These are phyloP conservation scores for Centrocercus urophasianus DNA, from an alignment of 2,113 vertebrate species.

Conservation along the genomic window DNA sequence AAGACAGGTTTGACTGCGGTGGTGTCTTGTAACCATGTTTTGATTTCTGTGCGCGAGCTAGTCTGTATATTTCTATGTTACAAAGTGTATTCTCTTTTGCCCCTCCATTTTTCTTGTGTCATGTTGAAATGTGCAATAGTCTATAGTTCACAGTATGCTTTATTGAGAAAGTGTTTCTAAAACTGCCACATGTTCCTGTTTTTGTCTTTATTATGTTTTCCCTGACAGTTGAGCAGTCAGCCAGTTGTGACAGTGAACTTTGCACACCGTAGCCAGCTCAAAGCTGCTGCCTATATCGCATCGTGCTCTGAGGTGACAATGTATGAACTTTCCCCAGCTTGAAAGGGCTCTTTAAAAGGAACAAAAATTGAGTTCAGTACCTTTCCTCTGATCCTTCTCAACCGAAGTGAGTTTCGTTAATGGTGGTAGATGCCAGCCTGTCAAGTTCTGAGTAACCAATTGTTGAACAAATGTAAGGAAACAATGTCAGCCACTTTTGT, in stretches of 20 bases:
- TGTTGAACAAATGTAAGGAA: slow-evolving; percentile 70
- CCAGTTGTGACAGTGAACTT: slow-evolving; percentile 63
- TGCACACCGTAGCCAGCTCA: slow-evolving; percentile 63
- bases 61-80: slow-evolving; percentile 82
- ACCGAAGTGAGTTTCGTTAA: slow-evolving; percentile 69
- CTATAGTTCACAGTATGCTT: slow-evolving; percentile 89
- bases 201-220: slow-evolving; percentile 67
- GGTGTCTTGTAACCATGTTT: slow-evolving; percentile 81
- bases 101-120: slow-evolving; percentile 82
- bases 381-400: slow-evolving; percentile 68
- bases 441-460: slow-evolving; percentile 67
- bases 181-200: slow-evolving; percentile 70
- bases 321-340: slow-evolving; percentile 59
- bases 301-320: slow-evolving; percentile 67
- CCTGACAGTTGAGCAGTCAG: slow-evolving; percentile 60
- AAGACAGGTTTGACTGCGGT: slow-evolving; percentile 87
- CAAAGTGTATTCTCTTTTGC: slow-evolving; percentile 76
- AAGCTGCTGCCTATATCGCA: slow-evolving; percentile 69
- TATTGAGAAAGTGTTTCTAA: slow-evolving; percentile 80
- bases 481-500: slow-evolving; percentile 51
- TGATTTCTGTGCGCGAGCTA: slow-evolving; percentile 89
- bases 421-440: slow-evolving; percentile 60
- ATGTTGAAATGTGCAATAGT: slow-evolving; percentile 98
- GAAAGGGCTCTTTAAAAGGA: slow-evolving; percentile 74
- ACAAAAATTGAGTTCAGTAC: slow-evolving; percentile 51